Conservation (phyloP, 2,797 vertebrate species). For the Peromyscus nudipes region DNA sequence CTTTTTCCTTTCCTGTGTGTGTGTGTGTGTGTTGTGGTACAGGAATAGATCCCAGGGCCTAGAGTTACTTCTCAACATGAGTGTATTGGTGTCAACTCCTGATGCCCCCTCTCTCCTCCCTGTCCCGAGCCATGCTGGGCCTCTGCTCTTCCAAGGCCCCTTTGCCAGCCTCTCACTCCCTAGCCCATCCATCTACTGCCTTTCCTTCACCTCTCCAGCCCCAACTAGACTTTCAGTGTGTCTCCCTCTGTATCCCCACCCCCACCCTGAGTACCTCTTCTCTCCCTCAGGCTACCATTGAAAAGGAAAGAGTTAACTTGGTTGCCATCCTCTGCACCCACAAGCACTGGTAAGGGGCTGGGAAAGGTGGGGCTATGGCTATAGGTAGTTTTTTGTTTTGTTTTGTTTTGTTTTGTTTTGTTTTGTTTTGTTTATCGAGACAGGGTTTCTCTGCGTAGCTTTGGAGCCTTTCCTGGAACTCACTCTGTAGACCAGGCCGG, state of each 20-base stretch:
- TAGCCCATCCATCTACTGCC: not conserved
- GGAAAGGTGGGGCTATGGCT: not conserved
- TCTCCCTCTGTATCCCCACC: not conserved
- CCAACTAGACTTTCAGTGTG: not conserved
- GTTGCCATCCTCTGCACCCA: slow-evolving; percentile 98
- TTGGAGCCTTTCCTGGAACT: too few relatives aligned
- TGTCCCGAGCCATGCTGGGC: not conserved
- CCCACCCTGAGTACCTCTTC: not conserved
- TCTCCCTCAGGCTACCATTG: slow-evolving; percentile 91
- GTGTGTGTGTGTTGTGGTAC: not conserved
- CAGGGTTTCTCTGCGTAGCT: too few relatives aligned
- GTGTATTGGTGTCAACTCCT: not conserved
- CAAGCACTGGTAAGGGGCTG: slow-evolving; percentile 96
- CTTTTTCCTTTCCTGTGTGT: too few relatives aligned
- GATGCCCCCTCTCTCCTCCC: not conserved
- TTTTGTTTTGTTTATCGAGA: too few relatives aligned
- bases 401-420: too few relatives aligned
- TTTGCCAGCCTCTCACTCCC: not conserved
- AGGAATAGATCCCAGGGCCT: not conserved
- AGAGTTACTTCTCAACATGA: not conserved
- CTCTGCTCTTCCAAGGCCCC: not conserved
- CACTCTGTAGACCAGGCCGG: too few relatives aligned
- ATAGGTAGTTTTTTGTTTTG: too few relatives aligned
- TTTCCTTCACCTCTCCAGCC: not conserved
- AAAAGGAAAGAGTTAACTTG: slow-evolving; percentile 93